Percentiles rank a stretch among this genome's conserved stretches.
These are phyloP conservation scores for Solenodon paradoxus DNA, from an alignment of 2,113 vertebrate species.

Conservation along the genomic window DNA sequence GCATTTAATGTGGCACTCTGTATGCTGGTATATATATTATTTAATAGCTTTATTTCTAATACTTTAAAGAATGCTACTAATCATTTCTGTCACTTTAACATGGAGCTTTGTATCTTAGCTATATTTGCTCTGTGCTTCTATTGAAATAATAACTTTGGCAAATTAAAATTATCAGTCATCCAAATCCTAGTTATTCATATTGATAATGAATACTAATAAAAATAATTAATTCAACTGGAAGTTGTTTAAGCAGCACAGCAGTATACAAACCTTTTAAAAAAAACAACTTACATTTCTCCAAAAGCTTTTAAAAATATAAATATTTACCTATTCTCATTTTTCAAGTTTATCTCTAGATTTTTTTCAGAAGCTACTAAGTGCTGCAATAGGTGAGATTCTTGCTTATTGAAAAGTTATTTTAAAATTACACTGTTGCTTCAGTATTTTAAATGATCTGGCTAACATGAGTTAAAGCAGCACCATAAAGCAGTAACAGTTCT, in stretches of 20 bases:
- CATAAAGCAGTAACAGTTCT: too few relatives aligned
- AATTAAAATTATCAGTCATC: background rate
- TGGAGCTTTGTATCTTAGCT: background rate
- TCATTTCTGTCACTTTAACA: background rate
- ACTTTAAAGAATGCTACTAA: background rate
- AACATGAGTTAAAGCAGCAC: background rate
- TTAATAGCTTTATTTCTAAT: background rate
- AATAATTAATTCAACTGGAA: background rate
- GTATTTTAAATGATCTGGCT: background rate
- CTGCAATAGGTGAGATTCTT: background rate
- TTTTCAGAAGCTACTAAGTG: background rate
- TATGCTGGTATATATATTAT: background rate
- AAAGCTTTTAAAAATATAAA: background rate
- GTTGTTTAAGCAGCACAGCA: background rate
- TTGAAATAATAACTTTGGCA: background rate
- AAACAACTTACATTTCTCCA: background rate
- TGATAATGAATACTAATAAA: background rate
- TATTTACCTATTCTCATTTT: background rate
- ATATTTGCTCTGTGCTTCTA: background rate
- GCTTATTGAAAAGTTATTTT: background rate
- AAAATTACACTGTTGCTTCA: background rate
- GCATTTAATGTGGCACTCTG: background rate
- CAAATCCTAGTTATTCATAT: background rate
- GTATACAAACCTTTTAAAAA: background rate
- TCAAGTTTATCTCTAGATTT: background rate